These are phyloP conservation scores for Heteropelma amictum DNA, from an alignment of 2,888 invertebrate genomes.

Conservation along the genomic window DNA sequence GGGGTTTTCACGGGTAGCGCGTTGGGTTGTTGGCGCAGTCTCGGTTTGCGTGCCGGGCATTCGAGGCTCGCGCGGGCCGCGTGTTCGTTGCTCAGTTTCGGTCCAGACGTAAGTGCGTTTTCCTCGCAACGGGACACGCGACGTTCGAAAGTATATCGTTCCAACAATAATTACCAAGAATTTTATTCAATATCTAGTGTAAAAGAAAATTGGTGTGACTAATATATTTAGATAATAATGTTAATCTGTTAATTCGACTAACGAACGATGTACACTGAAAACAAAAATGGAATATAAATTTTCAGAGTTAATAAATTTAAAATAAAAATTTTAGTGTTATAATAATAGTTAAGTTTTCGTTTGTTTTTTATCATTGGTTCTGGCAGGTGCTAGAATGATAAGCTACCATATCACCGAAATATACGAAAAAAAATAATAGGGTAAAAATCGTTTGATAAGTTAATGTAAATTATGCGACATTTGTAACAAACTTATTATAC, in stretches of 20 bases:
- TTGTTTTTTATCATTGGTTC: no score
- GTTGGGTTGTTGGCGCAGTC: slow-evolving; percentile 67
- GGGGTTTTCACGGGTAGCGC: slow-evolving; percentile 46
- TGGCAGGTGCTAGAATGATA: no score
- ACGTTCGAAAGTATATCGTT: neutral
- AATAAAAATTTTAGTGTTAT: no score
- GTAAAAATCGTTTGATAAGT: neutral
- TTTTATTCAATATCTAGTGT: neutral
- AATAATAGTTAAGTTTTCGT: no score
- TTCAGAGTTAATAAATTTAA: no score
- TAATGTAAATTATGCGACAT: neutral
- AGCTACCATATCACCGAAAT: no score
- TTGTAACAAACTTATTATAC: neutral
- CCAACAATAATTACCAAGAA: neutral
- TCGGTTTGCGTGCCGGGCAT: slow-evolving; percentile 71
- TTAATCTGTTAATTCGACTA: no score
- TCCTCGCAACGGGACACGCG: slow-evolving; percentile 23
- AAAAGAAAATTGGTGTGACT: neutral
- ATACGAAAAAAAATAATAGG: neutral
- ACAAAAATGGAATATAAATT: neutral
- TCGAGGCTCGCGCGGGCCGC: slow-evolving; percentile 68
- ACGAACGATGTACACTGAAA: neutral
- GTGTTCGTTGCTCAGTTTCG: slow-evolving; percentile 72
- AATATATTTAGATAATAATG: no score
- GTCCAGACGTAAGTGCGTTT: slow-evolving; percentile 61